phyloP scores from a whole-genome alignment of 2,113 vertebrate genomes.

The Brachypteracias leptosomus region DNA sequence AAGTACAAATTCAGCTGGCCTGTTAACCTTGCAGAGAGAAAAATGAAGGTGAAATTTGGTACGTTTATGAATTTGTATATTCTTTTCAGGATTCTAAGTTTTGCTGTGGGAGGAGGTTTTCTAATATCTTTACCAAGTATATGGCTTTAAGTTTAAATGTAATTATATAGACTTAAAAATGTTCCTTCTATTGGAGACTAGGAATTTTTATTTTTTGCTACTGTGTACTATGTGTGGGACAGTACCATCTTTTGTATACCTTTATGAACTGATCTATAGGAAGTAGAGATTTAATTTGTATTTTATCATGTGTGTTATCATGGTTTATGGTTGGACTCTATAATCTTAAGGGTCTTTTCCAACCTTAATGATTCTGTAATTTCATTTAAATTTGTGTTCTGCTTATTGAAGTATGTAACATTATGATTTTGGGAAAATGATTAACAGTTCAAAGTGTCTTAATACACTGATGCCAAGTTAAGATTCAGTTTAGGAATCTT shows the following conservation, averaged over 20 bases:
- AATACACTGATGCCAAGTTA: background rate
- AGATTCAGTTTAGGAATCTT: background rate
- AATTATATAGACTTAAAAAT: background rate
- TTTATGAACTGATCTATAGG: background rate
- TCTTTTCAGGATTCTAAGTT: background rate
- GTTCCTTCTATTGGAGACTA: background rate
- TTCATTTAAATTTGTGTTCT: background rate
- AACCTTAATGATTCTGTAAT: background rate
- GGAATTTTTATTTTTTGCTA: background rate
- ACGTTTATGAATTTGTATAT: background rate
- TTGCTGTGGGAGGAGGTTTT: background rate
- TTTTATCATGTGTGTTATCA: background rate
- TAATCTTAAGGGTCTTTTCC: background rate
- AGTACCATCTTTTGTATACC: background rate
- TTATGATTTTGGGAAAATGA: fast-evolving
- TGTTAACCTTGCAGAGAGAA: background rate
- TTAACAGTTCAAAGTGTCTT: background rate
- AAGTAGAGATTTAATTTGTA: background rate
- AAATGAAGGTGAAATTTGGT: background rate
- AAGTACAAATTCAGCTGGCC: background rate
- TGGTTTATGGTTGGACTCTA: background rate
- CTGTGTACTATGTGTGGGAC: background rate
- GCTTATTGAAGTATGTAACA: background rate
- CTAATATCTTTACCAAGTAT: background rate
- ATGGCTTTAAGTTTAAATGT: background rate